Conservation (phyloP, 2,888 invertebrate genomes). For the Heteromurus nitidus region DNA sequence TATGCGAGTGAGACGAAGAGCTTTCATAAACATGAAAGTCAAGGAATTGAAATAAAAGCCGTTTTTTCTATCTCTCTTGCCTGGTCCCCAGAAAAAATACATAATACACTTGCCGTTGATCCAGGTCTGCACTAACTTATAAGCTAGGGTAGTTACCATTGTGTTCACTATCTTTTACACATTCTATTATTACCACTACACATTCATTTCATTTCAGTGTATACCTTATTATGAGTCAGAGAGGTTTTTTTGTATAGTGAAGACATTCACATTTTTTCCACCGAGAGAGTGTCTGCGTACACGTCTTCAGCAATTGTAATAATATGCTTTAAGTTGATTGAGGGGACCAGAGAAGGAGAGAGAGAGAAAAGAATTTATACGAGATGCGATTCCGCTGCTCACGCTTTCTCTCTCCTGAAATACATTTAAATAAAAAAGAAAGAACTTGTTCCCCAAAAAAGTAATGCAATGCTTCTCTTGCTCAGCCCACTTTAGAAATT, state of each 20-base stretch:
- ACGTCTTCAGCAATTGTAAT: conserved; percentile 57
- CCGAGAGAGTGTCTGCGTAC: too few relatives aligned
- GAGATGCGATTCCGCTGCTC: background rate
- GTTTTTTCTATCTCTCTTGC: conserved; percentile 32
- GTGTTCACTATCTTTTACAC: conserved; percentile 61
- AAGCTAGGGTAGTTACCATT: conserved; percentile 24
- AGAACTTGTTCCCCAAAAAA: background rate
- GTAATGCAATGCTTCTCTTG: too few relatives aligned
- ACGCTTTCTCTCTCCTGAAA: conserved; percentile 21
- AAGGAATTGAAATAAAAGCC: conserved; percentile 63
- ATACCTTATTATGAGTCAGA: conserved; percentile 63
- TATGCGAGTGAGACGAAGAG: too few relatives aligned
- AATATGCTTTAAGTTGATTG: conserved; percentile 63
- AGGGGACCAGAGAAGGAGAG: too few relatives aligned
- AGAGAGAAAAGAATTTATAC: conserved; percentile 50
- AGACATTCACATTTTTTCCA: conserved; percentile 1
- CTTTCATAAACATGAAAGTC: conserved; percentile 52
- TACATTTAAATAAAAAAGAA: conserved; percentile 47
- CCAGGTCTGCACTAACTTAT: too few relatives aligned
- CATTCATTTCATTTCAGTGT: conserved; percentile 59
- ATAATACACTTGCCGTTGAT: conserved; percentile 63
- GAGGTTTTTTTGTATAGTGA: background rate
- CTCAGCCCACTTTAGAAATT: conserved; percentile 61
- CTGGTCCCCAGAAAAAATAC: conserved; percentile 20
- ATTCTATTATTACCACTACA: conserved; percentile 62